A percentile compares a stretch with the other conserved stretches of the same genome.
Evolutionary conservation across 2,888 invertebrate genomes (phyloP).

Genomic region (Sclerodermus sp.): DNA sequence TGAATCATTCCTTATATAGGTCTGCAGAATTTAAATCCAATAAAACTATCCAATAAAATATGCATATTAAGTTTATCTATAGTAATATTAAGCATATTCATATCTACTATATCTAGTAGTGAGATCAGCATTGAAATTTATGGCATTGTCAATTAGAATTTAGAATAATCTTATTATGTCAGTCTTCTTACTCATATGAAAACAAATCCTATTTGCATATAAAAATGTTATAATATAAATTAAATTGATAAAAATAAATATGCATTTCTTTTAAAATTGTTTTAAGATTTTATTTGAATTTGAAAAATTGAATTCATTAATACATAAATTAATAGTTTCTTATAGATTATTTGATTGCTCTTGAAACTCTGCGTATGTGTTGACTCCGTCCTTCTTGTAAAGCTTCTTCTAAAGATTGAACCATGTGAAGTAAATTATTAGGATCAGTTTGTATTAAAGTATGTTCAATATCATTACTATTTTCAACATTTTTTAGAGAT

Average conservation of each 20-base stretch:
- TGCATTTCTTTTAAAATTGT: too few relatives aligned
- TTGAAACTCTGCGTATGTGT: constrained; percentile 62
- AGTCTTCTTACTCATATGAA: constrained; percentile 27
- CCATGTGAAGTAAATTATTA: constrained; percentile 62
- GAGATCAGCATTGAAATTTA: neutral
- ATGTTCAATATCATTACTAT: constrained; percentile 40
- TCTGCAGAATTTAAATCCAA: neutral
- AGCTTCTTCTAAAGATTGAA: constrained; percentile 62
- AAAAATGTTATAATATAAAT: too few relatives aligned
- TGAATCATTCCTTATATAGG: neutral
- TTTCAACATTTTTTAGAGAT: constrained; percentile 53
- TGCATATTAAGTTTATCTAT: constrained; percentile 33
- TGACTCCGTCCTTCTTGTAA: constrained; percentile 64
- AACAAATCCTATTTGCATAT: constrained; percentile 21
- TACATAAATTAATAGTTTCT: too few relatives aligned
- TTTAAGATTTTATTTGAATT: too few relatives aligned
- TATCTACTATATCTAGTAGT: neutral
- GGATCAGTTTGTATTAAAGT: constrained; percentile 61
- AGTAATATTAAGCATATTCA: constrained; percentile 7
- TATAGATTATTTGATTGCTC: constrained; percentile 53
- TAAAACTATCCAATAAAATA: constrained; percentile 39
- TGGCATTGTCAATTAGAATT: constrained; percentile 32
- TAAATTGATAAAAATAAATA: too few relatives aligned
- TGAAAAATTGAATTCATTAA: too few relatives aligned
- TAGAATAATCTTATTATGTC: constrained; percentile 22